These are phyloP conservation scores for Peromyscus eremicus DNA, from an alignment of 2,797 vertebrate genomes.

Conservation along the genomic window DNA sequence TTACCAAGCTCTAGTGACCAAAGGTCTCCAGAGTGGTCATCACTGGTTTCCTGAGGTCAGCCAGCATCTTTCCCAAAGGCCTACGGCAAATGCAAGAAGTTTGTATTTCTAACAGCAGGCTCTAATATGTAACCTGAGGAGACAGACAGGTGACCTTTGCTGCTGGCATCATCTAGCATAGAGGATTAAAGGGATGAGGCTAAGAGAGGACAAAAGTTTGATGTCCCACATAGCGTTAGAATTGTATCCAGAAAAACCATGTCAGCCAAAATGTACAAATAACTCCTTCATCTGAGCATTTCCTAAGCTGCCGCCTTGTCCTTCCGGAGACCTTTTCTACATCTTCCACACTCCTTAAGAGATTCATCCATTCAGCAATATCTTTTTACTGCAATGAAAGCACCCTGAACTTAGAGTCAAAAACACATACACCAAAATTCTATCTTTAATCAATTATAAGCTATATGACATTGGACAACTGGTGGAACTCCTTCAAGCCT, in stretches of 20 bases:
- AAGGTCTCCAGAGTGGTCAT: background rate
- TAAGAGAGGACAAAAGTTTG: conserved; percentile 64
- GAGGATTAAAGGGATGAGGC: conserved; percentile 65
- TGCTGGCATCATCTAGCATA: conserved; percentile 55
- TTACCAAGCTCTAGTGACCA: conserved; percentile 26
- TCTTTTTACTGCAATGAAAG: conserved; percentile 35
- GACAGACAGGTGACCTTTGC: conserved; percentile 66
- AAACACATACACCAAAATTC: conserved; percentile 48
- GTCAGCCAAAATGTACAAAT: conserved; percentile 73
- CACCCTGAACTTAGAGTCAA: background rate
- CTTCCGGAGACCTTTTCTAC: conserved; percentile 55
- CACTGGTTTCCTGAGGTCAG: background rate
- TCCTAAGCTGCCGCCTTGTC: conserved; percentile 20
- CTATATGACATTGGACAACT: background rate
- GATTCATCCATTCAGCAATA: conserved; percentile 25
- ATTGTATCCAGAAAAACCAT: conserved; percentile 59
- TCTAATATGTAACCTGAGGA: conserved; percentile 66
- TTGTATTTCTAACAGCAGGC: conserved; percentile 60
- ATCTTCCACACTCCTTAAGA: conserved; percentile 54
- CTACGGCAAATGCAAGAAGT: conserved; percentile 18
- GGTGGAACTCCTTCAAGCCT: conserved; percentile 44
- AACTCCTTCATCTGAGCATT: conserved; percentile 62
- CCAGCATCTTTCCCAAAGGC: conserved; percentile 37
- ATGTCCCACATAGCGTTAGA: conserved; percentile 22
- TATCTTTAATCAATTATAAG: conserved; percentile 47